A percentile compares a stretch with the other conserved stretches of the same genome.
Conservation (phyloP, 1,140 invertebrate species). For the Drosophila pseudoananassae region DNA sequence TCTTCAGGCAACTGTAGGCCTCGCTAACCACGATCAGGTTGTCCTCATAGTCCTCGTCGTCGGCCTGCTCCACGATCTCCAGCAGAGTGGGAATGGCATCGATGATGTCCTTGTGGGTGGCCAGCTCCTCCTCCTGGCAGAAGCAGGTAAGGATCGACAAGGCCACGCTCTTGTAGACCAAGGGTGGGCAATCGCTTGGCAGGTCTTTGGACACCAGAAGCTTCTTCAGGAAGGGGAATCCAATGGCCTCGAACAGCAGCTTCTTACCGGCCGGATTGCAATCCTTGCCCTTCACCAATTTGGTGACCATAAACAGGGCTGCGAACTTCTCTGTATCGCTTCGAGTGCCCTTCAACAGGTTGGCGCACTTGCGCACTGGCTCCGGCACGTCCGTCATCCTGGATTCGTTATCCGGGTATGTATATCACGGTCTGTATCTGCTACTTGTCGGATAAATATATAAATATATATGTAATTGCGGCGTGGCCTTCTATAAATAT, state of each 20-base stretch:
- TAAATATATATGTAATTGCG: constrained; percentile 27
- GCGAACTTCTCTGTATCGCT: constrained; percentile 96
- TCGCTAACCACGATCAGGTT: constrained; percentile 94
- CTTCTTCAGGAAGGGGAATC: constrained; percentile 92
- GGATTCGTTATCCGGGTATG: constrained; percentile 18
- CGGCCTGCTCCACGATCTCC: constrained; percentile 91
- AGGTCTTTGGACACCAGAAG: constrained; percentile 90
- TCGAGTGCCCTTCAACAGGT: constrained; percentile 90
- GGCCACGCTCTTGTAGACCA: constrained; percentile 95
- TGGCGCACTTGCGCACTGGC: constrained; percentile 91
- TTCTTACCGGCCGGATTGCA: constrained; percentile 89
- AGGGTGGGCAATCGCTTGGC: constrained; percentile 92
- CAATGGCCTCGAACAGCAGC: constrained; percentile 94
- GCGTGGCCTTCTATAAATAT: constrained; percentile 63
- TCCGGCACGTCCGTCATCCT: constrained; percentile 87
- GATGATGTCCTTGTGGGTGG: constrained; percentile 92
- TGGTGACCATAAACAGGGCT: constrained; percentile 94
- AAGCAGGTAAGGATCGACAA: constrained; percentile 93
- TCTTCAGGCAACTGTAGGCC: constrained; percentile 92
- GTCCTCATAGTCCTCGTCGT: constrained; percentile 92
- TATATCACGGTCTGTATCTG: constrained; percentile 27
- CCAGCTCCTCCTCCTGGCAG: constrained; percentile 91
- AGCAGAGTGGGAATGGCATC: constrained; percentile 91
- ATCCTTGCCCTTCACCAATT: constrained; percentile 92
- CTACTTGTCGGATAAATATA: constrained; percentile 15